phyloP scores from a whole-genome alignment of 1,140 invertebrate genomes.

The Brachionus calyciflorus region DNA sequence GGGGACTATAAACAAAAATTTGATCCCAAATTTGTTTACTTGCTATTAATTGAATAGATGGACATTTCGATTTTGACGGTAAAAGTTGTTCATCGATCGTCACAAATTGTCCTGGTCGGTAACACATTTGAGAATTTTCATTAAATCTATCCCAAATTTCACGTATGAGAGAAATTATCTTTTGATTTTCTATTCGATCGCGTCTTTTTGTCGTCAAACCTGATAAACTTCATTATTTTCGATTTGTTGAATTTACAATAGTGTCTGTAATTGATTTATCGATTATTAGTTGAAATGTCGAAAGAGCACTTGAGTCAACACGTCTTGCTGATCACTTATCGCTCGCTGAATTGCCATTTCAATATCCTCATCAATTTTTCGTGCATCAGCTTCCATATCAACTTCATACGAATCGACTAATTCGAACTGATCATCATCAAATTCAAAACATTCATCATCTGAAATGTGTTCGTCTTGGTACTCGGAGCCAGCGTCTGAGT shows the following conservation, averaged over 20 bases:
- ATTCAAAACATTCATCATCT: not conserved
- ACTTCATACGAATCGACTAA: not conserved
- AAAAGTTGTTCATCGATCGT: conserved; percentile 48
- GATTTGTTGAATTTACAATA: not conserved
- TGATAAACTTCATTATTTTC: conserved; percentile 41
- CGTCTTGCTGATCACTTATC: not conserved
- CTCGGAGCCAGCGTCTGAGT: not conserved
- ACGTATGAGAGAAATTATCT: conserved; percentile 46
- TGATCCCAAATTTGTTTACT: conserved; percentile 50
- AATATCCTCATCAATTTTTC: not conserved
- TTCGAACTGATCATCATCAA: not conserved
- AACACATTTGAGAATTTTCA: conserved; percentile 47
- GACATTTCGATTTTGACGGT: conserved; percentile 41
- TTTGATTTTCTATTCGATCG: not conserved
- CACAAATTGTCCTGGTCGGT: conserved; percentile 42
- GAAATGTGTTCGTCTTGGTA: not conserved
- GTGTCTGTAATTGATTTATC: not conserved
- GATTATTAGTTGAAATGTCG: not conserved
- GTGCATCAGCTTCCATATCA: not conserved
- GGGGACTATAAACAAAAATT: conserved; percentile 47
- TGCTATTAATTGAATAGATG: conserved; percentile 47
- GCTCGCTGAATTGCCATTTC: not conserved
- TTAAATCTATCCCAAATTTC: conserved; percentile 48
- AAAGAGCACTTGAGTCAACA: not conserved
- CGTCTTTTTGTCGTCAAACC: conserved; percentile 45